A percentile compares a stretch with the other conserved stretches of the same genome.
phyloP scores from a whole-genome alignment of 2,797 vertebrate genomes.

The Sebastes baramenuke region DNA sequence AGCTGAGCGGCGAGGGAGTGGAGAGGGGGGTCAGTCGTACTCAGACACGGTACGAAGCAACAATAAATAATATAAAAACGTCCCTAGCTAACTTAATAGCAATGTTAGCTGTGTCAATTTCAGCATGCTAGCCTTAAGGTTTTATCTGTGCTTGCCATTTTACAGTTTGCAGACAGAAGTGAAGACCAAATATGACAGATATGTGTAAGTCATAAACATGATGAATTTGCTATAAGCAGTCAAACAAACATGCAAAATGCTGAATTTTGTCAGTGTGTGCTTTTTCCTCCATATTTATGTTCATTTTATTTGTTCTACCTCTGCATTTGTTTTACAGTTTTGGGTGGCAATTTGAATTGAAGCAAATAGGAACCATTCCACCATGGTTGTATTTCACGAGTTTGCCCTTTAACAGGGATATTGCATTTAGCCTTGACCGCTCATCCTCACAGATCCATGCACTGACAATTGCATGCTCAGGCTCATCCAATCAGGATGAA shows the following conservation, averaged over 20 bases:
- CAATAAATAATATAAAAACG: background rate
- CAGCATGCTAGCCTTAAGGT: conserved; percentile 38
- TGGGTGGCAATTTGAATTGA: conserved; percentile 20
- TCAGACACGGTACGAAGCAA: background rate
- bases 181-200: conserved; percentile 74
- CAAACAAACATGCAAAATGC: conserved; percentile 54
- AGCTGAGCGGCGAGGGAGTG: background rate
- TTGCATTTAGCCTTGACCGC: conserved; percentile 12
- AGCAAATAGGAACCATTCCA: conserved; percentile 36
- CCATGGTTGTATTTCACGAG: conserved; percentile 14
- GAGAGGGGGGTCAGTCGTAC: background rate
- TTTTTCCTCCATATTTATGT: conserved; percentile 48
- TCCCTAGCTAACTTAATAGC: background rate
- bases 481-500: conserved; percentile 37
- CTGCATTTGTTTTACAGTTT: conserved; percentile 44
- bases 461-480: conserved; percentile 53
- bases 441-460: conserved; percentile 57
- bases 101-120: conserved; percentile 12
- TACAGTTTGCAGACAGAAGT: conserved; percentile 78
- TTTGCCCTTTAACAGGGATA: conserved; percentile 10
- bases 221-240: conserved; percentile 43
- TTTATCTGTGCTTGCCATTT: conserved; percentile 69
- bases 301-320: conserved; percentile 25
- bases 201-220: conserved; percentile 68
- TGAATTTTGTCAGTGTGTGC: conserved; percentile 49